Base-by-base conservation (phyloP, 2,888 invertebrate genomes). In the Sinhomidia bicolor region DNA sequence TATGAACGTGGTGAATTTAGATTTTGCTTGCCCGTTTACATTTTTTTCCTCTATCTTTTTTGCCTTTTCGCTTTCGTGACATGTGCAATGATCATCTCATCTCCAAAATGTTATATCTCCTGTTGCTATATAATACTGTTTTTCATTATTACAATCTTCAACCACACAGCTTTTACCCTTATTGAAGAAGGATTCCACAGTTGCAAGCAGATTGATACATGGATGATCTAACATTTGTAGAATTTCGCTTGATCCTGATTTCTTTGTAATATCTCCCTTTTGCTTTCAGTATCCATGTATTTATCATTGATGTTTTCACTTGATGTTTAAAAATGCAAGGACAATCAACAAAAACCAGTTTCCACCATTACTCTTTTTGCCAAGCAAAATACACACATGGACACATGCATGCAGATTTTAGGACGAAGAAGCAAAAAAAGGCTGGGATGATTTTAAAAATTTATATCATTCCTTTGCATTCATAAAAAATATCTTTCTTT, bases 331-430 rank as follows among this genome's bases (percentile, higher is more conserved):
- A 65, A 85, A 85, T 68, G 85, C 65, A 85, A 85, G 85, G 85
- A 85, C 85, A 85, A 85, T 85, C 85, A 68, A 32, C 54, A n/a
- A 51, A 79, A 85, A 85, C 85, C 85, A 54, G 85, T 85, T 85
- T 62, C 26, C 10, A 17, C 36, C 14, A 23, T 44, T 36, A 60
- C 62, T 80, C 44, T 41, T 81, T 81, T 29, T 29, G 36, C 23
- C 20, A 54, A 26, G 51, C 20, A 80, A 57, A 79, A 32, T 41
- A 80, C 9, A 41, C n/a, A n/a, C n/a, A n/a, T n/a, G n/a, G n/a
- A n/a, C n/a, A n/a, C n/a, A n/a, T n/a, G n/a, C n/a, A n/a, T 62
- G 17, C 29, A 68, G n/a, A 36, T 14, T 23, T 60, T 9, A 17
- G 20, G 76, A 23, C 1, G 36, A 78, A 54, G 78, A 44, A 74